phyloP scores from a whole-genome alignment of 1,140 invertebrate genomes.

The Formica exsecta region DNA sequence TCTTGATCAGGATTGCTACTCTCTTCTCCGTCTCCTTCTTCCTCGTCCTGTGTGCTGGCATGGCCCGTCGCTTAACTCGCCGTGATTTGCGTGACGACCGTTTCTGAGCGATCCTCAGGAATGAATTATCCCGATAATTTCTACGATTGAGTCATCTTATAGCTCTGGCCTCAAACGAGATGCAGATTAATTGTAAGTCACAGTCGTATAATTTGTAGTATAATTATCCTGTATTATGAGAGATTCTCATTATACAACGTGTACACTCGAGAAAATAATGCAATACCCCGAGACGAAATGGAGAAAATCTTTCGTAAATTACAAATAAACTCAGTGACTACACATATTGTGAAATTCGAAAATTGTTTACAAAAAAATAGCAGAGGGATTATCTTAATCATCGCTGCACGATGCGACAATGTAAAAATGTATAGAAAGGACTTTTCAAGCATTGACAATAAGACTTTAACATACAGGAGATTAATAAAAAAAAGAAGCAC shows the following conservation, averaged over 20 bases:
- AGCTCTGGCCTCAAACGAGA: slow-evolving; percentile 25
- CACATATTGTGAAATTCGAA: background rate
- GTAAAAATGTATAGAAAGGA: background rate
- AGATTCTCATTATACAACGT: background rate
- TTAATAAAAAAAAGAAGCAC: background rate
- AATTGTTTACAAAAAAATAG: background rate
- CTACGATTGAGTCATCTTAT: slow-evolving; percentile 50
- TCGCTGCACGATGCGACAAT: background rate
- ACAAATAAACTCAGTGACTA: background rate
- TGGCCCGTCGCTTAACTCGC: slow-evolving; percentile 48
- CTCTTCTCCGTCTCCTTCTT: slow-evolving; percentile 51
- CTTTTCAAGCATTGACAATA: background rate
- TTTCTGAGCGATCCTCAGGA: slow-evolving; percentile 47
- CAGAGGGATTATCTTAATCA: background rate
- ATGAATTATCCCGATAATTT: slow-evolving; percentile 59
- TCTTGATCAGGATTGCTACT: slow-evolving; percentile 66
- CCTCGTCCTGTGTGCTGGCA: slow-evolving; percentile 22
- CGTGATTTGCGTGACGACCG: slow-evolving; percentile 69
- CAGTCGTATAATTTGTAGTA: slow-evolving; percentile 9
- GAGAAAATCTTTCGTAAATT: background rate
- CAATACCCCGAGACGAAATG: background rate
- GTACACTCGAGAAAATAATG: background rate
- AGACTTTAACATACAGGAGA: background rate
- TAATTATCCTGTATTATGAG: background rate
- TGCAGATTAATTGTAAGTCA: slow-evolving; percentile 47